Evolutionary conservation across 1,140 invertebrate genomes (phyloP), one percentile per base, ranked within the genome.

Genomic region (Melipona quadrifasciata): DNA sequence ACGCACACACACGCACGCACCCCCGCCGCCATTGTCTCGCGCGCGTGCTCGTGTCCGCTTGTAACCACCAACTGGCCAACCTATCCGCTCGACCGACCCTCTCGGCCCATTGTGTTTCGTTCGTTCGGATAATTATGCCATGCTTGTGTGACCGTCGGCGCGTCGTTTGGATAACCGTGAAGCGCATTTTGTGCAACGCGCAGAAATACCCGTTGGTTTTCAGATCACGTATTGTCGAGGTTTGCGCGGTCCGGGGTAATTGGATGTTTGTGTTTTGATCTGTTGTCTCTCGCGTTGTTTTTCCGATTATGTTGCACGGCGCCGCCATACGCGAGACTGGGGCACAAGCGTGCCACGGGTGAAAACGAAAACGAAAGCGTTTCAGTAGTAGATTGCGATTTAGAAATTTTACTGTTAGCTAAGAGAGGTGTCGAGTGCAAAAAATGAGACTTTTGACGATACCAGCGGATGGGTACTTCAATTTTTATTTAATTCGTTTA

Each of bases 101-200:
- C 39, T 0, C 39, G 8, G 8, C 6, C 39, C 39, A 47, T 47
- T 70, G 21, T n/a, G 68, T n/a, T 70, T 14, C 24, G 14, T 47
- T n/a, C 68, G 68, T n/a, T 70, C 68, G 39, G 1, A 70, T 70
- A 70, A 70, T 70, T 47, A 70, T 47, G 68, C 68, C 11, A 51
- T 5, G 11, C 39, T 12, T 24, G 68, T 14, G 12, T 16, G 39
- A 24, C 39, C 39, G 39, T 47, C 39, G 39, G 6, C 39, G 39
- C 39, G 14, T 47, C 34, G 68, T 70, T 47, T 24, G 68, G 68
- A 70, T 16, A 12, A 24, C 11, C 21, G 1, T 47, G 68, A 8
- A 47, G 24, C 12, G 11, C 21, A 34, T 12, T 24, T 70, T 47
- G 12, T 47, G 34, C 8, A 10, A 11, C 0, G 21, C 31, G 10